phyloP scores from a whole-genome alignment of 1,140 invertebrate species.

The Lepidurus apus region DNA sequence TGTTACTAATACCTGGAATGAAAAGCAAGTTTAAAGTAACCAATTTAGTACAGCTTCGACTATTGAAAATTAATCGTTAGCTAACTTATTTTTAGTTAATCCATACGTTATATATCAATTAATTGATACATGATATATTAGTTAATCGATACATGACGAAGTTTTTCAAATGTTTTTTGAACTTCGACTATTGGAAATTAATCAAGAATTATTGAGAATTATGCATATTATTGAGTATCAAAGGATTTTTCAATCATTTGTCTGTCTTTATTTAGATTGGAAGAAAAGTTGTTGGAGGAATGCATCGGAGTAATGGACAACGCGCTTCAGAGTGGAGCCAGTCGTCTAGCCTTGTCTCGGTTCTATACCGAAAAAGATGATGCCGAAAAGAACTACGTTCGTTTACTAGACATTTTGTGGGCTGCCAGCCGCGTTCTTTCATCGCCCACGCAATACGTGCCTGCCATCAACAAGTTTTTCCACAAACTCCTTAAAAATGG shows the following conservation, averaged over 20 bases:
- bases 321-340: constrained; percentile 69
- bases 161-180: too few species aligned
- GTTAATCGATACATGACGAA: too few species aligned
- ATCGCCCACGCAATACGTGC: constrained; percentile 58
- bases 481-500: constrained; percentile 53
- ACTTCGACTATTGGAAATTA: too few species aligned
- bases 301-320: constrained; percentile 76
- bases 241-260: background rate
- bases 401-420: constrained; percentile 58
- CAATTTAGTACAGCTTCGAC: too few species aligned
- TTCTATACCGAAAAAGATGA: constrained; percentile 56
- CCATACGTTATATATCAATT: background rate
- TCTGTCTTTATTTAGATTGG: constrained; percentile 41
- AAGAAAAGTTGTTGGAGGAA: constrained; percentile 62
- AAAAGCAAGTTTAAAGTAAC: too few species aligned
- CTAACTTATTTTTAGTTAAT: background rate
- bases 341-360: constrained; percentile 69
- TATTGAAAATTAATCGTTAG: background rate
- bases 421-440: constrained; percentile 57
- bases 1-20: too few species aligned
- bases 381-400: constrained; percentile 55
- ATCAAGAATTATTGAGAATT: too few species aligned
- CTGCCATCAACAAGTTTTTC: constrained; percentile 71
- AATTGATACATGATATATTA: background rate
- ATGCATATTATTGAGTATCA: too few species aligned